These are phyloP conservation scores for Bembecia ichneumoniformis DNA, from an alignment of 2,888 invertebrate species.

Conservation along the genomic window DNA sequence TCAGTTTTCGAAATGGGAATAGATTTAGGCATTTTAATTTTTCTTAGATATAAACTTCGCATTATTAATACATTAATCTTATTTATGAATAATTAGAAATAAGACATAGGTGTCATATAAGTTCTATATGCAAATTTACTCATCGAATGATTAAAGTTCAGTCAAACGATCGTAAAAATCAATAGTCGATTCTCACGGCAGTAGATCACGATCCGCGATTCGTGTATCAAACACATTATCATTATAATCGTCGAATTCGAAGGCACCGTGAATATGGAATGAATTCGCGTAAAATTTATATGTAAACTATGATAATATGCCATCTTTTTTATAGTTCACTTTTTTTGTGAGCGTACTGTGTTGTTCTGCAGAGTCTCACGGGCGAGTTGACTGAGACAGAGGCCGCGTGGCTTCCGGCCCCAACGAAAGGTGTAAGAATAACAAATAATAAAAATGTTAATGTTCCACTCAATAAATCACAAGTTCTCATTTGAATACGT, in stretches of 20 bases:
- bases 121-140: constrained; percentile 34
- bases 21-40: too few relatives aligned
- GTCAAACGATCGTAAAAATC: constrained; percentile 57
- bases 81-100: too few relatives aligned
- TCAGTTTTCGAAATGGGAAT: too few relatives aligned
- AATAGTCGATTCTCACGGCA: constrained; percentile 66
- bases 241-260: constrained; percentile 63
- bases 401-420: constrained; percentile 71
- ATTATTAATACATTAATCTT: too few relatives aligned
- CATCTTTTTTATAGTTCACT: constrained; percentile 38
- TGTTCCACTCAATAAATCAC: constrained; percentile 75
- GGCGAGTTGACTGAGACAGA: constrained; percentile 65
- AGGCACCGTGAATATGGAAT: constrained; percentile 62
- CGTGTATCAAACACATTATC: constrained; percentile 64
- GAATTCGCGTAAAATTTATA: constrained; percentile 71
- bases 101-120: too few relatives aligned
- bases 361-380: constrained; percentile 60
- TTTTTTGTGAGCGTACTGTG: constrained; percentile 42
- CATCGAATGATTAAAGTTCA: constrained; percentile 32
- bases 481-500: constrained; percentile 70
- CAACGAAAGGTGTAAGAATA: constrained; percentile 68
- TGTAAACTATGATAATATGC: constrained; percentile 70
- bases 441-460: constrained; percentile 75
- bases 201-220: constrained; percentile 55
- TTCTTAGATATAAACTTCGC: too few relatives aligned